Base-by-base conservation (phyloP, 2,888 invertebrate species). In the Stenolophus ochropezus region DNA sequence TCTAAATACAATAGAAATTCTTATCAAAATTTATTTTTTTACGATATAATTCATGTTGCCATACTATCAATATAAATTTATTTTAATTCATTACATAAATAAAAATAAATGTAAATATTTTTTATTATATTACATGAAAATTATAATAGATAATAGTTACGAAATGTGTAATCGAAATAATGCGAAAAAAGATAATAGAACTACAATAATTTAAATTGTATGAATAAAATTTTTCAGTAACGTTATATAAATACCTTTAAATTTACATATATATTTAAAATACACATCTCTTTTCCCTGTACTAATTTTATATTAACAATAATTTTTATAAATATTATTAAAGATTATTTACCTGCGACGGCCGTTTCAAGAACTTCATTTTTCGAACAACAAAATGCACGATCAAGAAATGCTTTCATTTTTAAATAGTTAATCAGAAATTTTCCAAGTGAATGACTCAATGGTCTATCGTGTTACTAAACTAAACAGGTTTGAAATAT, bases 351-450 rank as follows among this genome's bases (percentile, higher is more conserved):
- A 61, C 61, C 61, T 61, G n/a, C 61, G 18, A 21, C 77, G 1
- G 77, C 25, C 14, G 76, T 78, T 23, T 78, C 78, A n/a, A 53
- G 65, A 11, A 16, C 6, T 14, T 20, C 42, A 18, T 5, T 51
- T 78, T 51, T 61, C 11, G 42, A 5, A 27, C 78, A 78, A 21
- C 78, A 78, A 65, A 78, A 78, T n/a, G 78, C 61, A 25, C 49
- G 65, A 6, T 65, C 78, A 23, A 78, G 23, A 16, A 78, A 78
- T 16, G n/a, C 27, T 18, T 78, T 77, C 69, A 69, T 69, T 69
- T 14, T 69, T 8, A 69, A 69, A 42, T 11, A 69, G 11, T 33
- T 14, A 18, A 4, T 69, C 25, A 18, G 16, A 69, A 69, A 69
- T 42, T 69, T 20, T 14, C 11, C 23, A 23, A n/a, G 14, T 4